phyloP scores from a whole-genome alignment of 2,113 vertebrate genomes.

The Serinus canaria region DNA sequence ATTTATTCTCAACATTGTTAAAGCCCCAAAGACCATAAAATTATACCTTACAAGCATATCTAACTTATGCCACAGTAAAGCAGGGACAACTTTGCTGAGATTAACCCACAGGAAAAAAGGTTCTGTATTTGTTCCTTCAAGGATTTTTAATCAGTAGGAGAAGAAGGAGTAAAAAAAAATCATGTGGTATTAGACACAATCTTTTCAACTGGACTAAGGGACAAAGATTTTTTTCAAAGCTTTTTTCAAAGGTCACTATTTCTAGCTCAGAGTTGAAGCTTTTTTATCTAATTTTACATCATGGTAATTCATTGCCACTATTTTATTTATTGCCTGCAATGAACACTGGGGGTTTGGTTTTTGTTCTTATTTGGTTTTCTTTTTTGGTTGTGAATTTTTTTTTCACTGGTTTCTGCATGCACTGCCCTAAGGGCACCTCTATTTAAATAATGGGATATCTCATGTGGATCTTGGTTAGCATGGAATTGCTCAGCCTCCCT shows the following conservation, averaged over 20 bases:
- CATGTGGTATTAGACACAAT: background rate
- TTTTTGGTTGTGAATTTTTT: background rate
- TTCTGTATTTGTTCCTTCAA: background rate
- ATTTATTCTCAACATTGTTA: background rate
- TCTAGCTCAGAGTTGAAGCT: background rate
- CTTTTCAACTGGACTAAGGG: background rate
- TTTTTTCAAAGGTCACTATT: background rate
- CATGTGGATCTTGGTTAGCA: background rate
- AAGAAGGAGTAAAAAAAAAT: background rate
- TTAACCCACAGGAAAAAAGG: background rate
- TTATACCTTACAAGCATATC: background rate
- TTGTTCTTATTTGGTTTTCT: background rate
- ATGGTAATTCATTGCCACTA: background rate
- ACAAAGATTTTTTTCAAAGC: background rate
- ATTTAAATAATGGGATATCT: conserved; percentile 36
- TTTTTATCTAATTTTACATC: background rate
- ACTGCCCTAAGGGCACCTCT: background rate
- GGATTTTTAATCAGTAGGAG: background rate
- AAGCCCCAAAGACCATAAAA: background rate
- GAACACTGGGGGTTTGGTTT: background rate
- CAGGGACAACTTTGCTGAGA: background rate
- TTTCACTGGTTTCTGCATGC: background rate
- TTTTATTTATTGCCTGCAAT: background rate
- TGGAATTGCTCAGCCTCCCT: conserved; percentile 3
- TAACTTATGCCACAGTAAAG: background rate